Conservation (phyloP, 2,113 vertebrate genomes). For the Dipodomys merriami region DNA sequence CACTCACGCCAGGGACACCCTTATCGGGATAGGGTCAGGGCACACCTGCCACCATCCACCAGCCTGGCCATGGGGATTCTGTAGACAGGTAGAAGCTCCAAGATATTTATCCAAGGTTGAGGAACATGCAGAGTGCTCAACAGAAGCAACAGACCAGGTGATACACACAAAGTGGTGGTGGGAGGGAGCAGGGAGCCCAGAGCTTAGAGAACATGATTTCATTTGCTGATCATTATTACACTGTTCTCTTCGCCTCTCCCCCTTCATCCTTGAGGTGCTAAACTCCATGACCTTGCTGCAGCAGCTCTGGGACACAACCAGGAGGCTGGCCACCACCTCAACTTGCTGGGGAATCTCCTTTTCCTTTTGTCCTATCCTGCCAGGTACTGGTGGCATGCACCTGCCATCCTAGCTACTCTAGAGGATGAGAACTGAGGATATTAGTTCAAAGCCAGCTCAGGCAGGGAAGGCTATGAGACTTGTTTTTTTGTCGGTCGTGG, state of each 20-base stretch:
- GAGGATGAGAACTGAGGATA: too few relatives aligned
- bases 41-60: neutral
- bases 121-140: neutral
- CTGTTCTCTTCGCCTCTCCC: neutral
- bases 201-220: neutral
- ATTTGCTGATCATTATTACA: neutral
- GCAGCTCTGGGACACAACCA: neutral
- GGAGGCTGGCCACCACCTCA: neutral
- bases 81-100: neutral
- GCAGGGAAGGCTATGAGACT: too few relatives aligned
- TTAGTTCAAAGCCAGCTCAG: too few relatives aligned
- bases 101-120: neutral
- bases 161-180: fast-evolving
- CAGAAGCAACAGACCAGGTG: neutral
- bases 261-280: neutral
- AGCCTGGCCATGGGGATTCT: neutral
- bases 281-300: neutral
- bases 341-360: neutral
- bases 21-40: neutral
- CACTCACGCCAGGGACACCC: neutral
- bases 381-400: too few relatives aligned
- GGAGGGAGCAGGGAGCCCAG: neutral
- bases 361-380: too few relatives aligned
- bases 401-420: too few relatives aligned
- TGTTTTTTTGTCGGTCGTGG: too few relatives aligned